Base-by-base conservation (phyloP, 2,888 invertebrate genomes). In the Acanthosepion esculentum region DNA sequence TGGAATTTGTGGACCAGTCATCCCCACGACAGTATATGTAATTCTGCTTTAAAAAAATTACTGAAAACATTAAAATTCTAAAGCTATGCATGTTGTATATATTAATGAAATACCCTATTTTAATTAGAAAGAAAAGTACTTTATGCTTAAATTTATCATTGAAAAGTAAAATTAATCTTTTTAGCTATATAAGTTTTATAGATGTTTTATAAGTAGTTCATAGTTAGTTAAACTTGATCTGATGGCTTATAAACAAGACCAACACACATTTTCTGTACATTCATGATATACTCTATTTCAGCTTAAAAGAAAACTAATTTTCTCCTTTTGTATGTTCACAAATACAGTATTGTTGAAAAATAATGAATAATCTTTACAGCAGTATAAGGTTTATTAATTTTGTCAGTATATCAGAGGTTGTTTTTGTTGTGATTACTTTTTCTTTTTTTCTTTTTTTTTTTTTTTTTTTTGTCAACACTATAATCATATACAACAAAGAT, bases 241-340 rank as follows among this genome's bases (percentile, higher is more conserved):
- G 78, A 78, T 78, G 78, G 29, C 10, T 64, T 64, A 29, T 64
- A 64, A 78, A 78, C 0, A 78, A n/a, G 78, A 78, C 78, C 78
- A 78, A 78, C 78, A 78, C 78, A 78, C 78, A 78, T 78, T n/a
- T 78, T 78, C n/a, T n/a, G n/a, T 78, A n/a, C 78, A 78, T 78
- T 78, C 78, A 78, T 78, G 78, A 78, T 33, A n/a, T 78, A 78
- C 78, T 78, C 78, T 78, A 78, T 78, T 78, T 78, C 78, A 78
- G 78, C 78, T 78, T 78, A 78, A 78, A 78, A 78, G 78, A 78
- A 78, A 78, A 78, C 78, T 78, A 64, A 12, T 64, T 64, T 64
- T 26, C 26, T 26, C 78, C 12, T 78, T 78, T 78, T 78, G n/a
- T 78, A 12, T 78, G 78, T 78, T 78, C 78, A 78, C n/a, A 78